Evolutionary conservation across 1,140 invertebrate genomes (phyloP), one percentile per base, ranked within the genome.

Genomic region (Trichonephila clavipes): DNA sequence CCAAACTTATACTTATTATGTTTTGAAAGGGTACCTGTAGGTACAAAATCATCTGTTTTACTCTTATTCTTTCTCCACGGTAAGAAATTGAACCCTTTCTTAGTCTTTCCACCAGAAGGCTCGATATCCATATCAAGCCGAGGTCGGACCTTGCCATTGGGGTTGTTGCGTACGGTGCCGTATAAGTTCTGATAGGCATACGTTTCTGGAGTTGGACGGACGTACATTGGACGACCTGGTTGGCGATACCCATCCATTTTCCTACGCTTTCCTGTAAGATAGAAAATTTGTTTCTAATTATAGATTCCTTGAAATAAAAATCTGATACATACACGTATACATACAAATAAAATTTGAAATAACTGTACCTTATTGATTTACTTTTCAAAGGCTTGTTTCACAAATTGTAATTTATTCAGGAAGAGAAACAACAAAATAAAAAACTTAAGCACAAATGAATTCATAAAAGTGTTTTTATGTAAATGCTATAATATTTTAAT

Each of bases 1-100:
- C 94, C 94, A 66, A 90, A 94, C 62, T 94, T 94, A 51, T 91
- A 87, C 51, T 90, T 94, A 28, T 90, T 87, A 34, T 94, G 89
- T 82, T 69, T 81, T 18, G 83, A 87, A 16, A 90, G 83, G 44
- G 85, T 88, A 10, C 92, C 92, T 14, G 66, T 69, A 19, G 82
- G 81, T 5, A 93, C 66, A 14, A 21, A 61, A 40, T 93, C 69
- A 21, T 88, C 85, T 24, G 66, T 64, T 62, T 93, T 93, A 61
- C 62, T 93, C 58, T 93, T 93, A 69, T 82, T 93, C 69, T 93
- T 93, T 34, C 64, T 93, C 92, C 92, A 93, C 2, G 92, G 92
- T 10, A 93, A 51, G 14, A 93, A 93, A 51, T 88, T 93, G 40
- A 93, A 93, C 12, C 59, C 40, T 40, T 93, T 93, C 24, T 81